Evolutionary conservation across 2,797 vertebrate genomes (phyloP).

Genomic region (Acanthurus lineatus): DNA sequence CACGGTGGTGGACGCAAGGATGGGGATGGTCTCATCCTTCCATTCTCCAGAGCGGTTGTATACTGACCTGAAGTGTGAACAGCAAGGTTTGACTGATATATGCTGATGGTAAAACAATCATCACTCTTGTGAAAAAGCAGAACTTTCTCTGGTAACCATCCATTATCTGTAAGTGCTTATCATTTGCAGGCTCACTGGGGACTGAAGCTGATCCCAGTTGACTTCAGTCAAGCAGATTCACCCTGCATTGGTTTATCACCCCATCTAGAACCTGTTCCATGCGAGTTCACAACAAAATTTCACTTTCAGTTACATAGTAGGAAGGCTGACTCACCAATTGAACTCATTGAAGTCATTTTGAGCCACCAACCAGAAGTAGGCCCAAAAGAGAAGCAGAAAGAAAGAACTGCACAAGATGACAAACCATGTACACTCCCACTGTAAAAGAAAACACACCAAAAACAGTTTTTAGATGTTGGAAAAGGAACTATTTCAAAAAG

Average conservation of each 20-base stretch:
- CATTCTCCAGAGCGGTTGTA: constrained; percentile 94
- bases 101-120: background rate
- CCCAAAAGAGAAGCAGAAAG: constrained; percentile 92
- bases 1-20: constrained; percentile 90
- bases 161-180: no score
- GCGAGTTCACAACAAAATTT: background rate
- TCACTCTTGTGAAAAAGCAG: background rate
- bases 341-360: constrained; percentile 98
- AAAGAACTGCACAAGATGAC: constrained; percentile 92
- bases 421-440: constrained; percentile 98
- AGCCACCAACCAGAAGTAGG: constrained; percentile 97
- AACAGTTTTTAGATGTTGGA: no score
- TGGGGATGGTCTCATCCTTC: constrained; percentile 94
- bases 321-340: constrained; percentile 90
- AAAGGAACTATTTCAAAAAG: no score
- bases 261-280: background rate
- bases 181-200: no score
- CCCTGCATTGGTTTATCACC: no score
- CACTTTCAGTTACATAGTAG: background rate
- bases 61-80: constrained; percentile 88
- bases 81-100: background rate
- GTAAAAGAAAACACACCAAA: constrained; percentile 39
- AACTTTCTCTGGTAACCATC: background rate
- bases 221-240: no score
- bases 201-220: no score